phyloP scores from a whole-genome alignment of 2,113 vertebrate species.

The Podilymbus podiceps region DNA sequence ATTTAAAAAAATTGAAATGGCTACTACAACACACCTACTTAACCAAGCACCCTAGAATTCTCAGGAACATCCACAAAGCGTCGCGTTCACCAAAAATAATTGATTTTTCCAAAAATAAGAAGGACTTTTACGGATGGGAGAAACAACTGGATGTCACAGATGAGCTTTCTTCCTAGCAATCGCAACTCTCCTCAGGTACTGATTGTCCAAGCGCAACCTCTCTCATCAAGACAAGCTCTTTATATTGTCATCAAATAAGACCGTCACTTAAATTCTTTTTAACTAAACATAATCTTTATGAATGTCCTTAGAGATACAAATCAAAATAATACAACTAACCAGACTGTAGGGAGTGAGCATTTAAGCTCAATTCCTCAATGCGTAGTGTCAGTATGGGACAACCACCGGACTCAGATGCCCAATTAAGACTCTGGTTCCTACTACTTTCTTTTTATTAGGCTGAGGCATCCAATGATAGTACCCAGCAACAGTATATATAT shows the following conservation, averaged over 20 bases:
- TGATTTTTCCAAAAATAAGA: not conserved
- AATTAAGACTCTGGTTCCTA: not conserved
- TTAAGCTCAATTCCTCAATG: not conserved
- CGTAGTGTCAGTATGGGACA: not conserved
- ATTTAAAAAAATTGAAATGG: not conserved
- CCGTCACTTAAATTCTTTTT: not conserved
- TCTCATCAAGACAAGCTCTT: not conserved
- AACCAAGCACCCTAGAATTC: not conserved
- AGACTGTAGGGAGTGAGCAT: not conserved
- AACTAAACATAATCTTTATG: not conserved
- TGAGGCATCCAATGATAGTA: not conserved
- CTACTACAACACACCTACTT: not conserved
- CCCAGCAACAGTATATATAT: not conserved
- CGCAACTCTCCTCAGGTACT: not conserved
- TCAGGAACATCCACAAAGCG: not conserved
- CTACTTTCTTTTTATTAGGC: not conserved
- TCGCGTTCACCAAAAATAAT: not conserved
- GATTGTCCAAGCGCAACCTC: not conserved
- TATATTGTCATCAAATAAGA: not conserved
- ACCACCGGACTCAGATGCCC: not conserved
- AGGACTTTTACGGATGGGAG: not conserved
- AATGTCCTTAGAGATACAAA: not conserved
- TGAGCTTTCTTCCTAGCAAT: not conserved
- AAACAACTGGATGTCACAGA: not conserved
- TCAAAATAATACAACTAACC: not conserved